phyloP scores from a whole-genome alignment of 2,888 invertebrate species.

The Dicyrtomina minuta region DNA sequence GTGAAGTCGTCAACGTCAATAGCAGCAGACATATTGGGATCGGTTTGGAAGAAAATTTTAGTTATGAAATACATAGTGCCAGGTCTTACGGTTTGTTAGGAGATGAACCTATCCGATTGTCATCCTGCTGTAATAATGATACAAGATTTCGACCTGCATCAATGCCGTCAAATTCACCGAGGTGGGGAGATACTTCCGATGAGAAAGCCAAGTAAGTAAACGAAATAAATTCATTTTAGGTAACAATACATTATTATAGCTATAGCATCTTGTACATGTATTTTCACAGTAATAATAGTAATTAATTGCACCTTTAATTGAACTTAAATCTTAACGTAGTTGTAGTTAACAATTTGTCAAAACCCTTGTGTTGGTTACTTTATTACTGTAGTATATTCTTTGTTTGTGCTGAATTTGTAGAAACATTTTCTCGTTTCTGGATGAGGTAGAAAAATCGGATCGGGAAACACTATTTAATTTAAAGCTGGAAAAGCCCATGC shows the following conservation, averaged over 20 bases:
- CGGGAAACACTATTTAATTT: conserved; percentile 45
- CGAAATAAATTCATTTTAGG: not conserved
- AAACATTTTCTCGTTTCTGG: conserved; percentile 67
- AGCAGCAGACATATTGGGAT: too few relatives aligned
- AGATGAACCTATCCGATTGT: conserved; percentile 1
- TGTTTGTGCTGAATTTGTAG: conserved; percentile 26
- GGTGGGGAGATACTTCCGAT: conserved; percentile 7
- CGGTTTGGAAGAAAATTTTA: too few relatives aligned
- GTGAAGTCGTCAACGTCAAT: too few relatives aligned
- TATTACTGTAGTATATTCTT: not conserved
- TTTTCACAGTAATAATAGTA: too few relatives aligned
- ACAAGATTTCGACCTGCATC: not conserved
- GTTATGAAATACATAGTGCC: conserved; percentile 8
- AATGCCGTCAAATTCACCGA: not conserved
- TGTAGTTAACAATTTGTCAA: too few relatives aligned
- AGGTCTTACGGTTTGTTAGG: not conserved
- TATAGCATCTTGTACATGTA: too few relatives aligned
- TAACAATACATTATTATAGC: too few relatives aligned
- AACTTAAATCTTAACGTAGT: too few relatives aligned
- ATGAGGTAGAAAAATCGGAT: conserved; percentile 64
- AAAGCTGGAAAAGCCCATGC: conserved; percentile 19
- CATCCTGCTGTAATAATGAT: not conserved
- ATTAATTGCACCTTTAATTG: too few relatives aligned
- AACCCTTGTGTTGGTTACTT: too few relatives aligned
- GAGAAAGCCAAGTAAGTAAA: conserved; percentile 16